Base-by-base conservation (phyloP, 1,140 invertebrate species). In the Papilio glaucus region DNA sequence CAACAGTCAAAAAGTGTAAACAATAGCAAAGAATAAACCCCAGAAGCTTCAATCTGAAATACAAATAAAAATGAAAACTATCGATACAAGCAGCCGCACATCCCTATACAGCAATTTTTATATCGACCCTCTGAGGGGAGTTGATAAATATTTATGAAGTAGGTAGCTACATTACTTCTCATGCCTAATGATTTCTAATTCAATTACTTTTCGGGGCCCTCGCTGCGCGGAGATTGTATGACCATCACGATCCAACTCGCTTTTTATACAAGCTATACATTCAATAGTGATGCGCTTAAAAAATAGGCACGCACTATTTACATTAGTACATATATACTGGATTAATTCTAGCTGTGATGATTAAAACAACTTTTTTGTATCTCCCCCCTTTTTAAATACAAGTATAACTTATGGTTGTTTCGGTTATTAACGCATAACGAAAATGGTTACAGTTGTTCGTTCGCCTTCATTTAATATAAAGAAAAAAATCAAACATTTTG, bases 61-160 rank as follows among this genome's bases (percentile, higher is more conserved):
- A 12, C 13, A 37, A 21, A 62, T 33, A 62, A 62, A 6, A 15
- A 37, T 15, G 7, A 41, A 33, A 49, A 15, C 15, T 72, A 72
- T 60, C 62, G 45, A 75, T 4, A 72, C 37, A 65, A 41, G 1
- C 3, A 41, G 1, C 3, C 0, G 39, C 41, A 38, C 77, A 72
- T 74, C 72, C 10, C 77, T 78, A 78, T 65, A 73, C 71, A 70
- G 24, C 77, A 74, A 78, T 76, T 76, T 76, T 78, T 78, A 39
- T 53, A 45, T 29, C 29, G 41, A n/a, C 71, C 72, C 77, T 63
- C 72, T 6, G 42, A 21, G 45, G 21, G 39, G 26, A 18, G 45
- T 57, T 45, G 60, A 77, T 73, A 77, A 57, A 73, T 77, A 77
- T 77, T 77, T 77, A 77, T 77, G 69, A 69, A 70, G 38, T 42